Evolutionary conservation across 1,140 invertebrate species (phyloP), one percentile per base, ranked within the genome.

Genomic region (Nomia melanderi): DNA sequence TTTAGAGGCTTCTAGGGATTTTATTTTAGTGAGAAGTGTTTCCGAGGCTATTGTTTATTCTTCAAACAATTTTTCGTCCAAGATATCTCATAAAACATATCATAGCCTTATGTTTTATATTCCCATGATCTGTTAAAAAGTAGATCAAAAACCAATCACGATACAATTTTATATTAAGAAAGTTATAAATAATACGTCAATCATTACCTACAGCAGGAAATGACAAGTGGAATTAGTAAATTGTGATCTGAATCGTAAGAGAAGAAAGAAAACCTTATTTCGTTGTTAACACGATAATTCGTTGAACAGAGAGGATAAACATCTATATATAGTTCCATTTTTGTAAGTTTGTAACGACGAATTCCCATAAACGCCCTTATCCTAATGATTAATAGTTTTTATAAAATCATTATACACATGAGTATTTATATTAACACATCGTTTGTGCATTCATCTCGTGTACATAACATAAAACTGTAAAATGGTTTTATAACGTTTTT

Each of bases 391-490:
- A 50, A 50, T 27, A 2, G 25, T 64, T 64, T 29, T 31, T 31
- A 36, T 50, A 29, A 23, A 31, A n/a, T 47, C 25, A 50, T 65
- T 50, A 25, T 12, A 39, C 25, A 25, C n/a, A 44, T 17, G 14
- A 44, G 41, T 56, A 25, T 62, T 62, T 39, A 7, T 62, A 62
- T 41, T 25, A 60, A 20, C 11, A 25, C 4, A 36, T n/a, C 33
- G 9, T 25, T 39, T n/a, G 3, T 11, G 36, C 33, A 11, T 39
- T 62, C 9, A 39, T n/a, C 59, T 11, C 17, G 41, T 64, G 62
- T 64, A 64, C 7, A 64, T 62, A 70, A 31, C 60, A 14, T 67
- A 9, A 59, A 62, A 25, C 20, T 62, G 23, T 62, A 62, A 1
- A 62, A 14, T 27, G 11, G 17, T 53, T 60, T 9, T 59, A 25